A percentile compares a stretch with the other conserved stretches of the same genome.
Conservation (phyloP, 92 coral and sea anemone genomes). For the Plumapathes pennacea region DNA sequence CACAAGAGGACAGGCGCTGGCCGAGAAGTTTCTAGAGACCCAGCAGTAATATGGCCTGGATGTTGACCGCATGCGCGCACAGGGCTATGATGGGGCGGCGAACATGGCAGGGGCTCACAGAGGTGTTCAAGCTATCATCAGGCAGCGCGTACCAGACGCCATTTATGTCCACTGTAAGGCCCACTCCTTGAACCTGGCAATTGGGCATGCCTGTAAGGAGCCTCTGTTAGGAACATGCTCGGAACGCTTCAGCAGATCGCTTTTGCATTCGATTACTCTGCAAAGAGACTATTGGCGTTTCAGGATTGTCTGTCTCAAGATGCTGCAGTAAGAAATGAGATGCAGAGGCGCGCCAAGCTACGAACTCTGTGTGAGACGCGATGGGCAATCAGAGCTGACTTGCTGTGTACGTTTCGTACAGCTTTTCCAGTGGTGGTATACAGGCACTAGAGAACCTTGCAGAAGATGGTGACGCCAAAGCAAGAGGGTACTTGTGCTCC, state of each 20-base stretch:
- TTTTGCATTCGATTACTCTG: constrained; percentile 25
- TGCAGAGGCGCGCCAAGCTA: constrained; percentile 13
- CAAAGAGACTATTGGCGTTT: constrained; percentile 23
- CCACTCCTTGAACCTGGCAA: constrained; percentile 50
- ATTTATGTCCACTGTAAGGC: constrained; percentile 43
- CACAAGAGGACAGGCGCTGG: constrained; percentile 74
- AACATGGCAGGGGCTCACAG: constrained; percentile 54
- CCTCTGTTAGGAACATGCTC: constrained; percentile 20
- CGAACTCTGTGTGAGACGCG: constrained; percentile 13
- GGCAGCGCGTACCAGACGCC: constrained; percentile 44
- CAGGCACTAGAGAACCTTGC: constrained; percentile 21
- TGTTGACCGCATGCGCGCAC: constrained; percentile 46
- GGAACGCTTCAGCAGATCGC: constrained; percentile 22
- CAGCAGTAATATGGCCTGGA: constrained; percentile 43
- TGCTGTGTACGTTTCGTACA: constrained; percentile 4
- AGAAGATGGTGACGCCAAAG: constrained; percentile 12
- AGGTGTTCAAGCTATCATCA: constrained; percentile 53
- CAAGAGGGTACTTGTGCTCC: constrained; percentile 4
- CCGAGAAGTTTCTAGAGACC: constrained; percentile 56
- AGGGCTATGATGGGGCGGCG: constrained; percentile 54
- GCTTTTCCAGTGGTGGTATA: constrained; percentile 6
- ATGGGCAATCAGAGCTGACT: not conserved
- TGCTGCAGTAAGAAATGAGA: constrained; percentile 15
- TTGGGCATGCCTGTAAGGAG: constrained; percentile 51
- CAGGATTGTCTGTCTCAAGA: constrained; percentile 10